Base-by-base conservation (phyloP, 2,797 vertebrate genomes). In the Leptodactylus fallax region DNA sequence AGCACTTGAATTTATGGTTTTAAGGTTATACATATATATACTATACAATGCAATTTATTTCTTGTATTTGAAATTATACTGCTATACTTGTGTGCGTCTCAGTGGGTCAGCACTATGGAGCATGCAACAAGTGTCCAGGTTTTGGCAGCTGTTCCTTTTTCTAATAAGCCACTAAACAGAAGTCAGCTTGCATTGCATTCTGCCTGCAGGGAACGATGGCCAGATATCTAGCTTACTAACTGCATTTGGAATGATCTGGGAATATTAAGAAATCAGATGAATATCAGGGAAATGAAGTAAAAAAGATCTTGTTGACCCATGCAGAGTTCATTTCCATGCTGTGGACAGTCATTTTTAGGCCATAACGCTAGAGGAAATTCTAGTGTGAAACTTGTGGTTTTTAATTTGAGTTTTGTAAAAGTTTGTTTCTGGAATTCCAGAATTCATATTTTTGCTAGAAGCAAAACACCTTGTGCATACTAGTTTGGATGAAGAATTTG, bases 151-250 rank as follows among this genome's bases (percentile, higher is more conserved):
- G 6, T 81, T 65, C 58, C 27, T 13, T 58, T 63, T 49, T 19
- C n/a, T 45, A 19, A 19, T 49, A n/a, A 6, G 17, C n/a, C 45
- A 12, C 36, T 51, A n/a, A 63, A 81, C 79, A 81, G 60, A 67
- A 77, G 84, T 53, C 60, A 86, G 76, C 49, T 56, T 23, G 47
- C 27, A 49, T 19, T 65, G 21, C 53, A 53, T 81, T 61, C 49
- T 67, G 80, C 80, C 61, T 81, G n/a, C 23, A 17, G 61, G 80
- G 8, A n/a, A 51, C 9, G 80, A 81, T 65, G 21, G 80, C 47
- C 45, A 53, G 80, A 53, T 81, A 81, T 14, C 21, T 45, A 19
- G 45, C 60, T 81, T 51, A 11, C n/a, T 67, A 23, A 67, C 45
- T 53, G n/a, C 45, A 81, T 12, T 65, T 51, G 17, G n/a, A 81